phyloP scores from a whole-genome alignment of 2,888 invertebrate genomes.

The Minunthozetes semirufus region DNA sequence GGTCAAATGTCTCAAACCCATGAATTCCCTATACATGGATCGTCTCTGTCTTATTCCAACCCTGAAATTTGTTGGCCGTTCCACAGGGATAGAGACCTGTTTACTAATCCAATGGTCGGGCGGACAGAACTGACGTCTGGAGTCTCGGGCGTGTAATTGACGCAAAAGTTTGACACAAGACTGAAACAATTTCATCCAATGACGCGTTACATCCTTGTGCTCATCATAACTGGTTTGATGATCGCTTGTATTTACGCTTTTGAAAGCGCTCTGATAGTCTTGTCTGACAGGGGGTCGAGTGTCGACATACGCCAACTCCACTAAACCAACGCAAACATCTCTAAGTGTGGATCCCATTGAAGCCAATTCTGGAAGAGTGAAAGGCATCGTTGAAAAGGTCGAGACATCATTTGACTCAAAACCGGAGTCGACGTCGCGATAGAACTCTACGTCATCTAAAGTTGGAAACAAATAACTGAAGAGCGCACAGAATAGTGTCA shows the following conservation, averaged over 20 bases:
- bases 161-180: conserved; percentile 62
- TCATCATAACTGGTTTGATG: conserved; percentile 24
- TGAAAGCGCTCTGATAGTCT: conserved; percentile 57
- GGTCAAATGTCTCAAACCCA: conserved; percentile 40
- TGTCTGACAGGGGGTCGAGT: conserved; percentile 54
- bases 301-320: conserved; percentile 78
- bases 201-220: conserved; percentile 48
- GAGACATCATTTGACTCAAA: not conserved
- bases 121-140: conserved; percentile 69
- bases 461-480: conserved; percentile 73
- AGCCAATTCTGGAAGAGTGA: conserved; percentile 65
- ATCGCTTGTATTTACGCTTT: conserved; percentile 44
- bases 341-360: conserved; percentile 65
- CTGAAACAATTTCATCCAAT: conserved; percentile 67
- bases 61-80: conserved; percentile 41
- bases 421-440: conserved; percentile 46
- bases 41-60: conserved; percentile 39
- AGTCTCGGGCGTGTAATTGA: conserved; percentile 76
- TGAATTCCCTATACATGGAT: conserved; percentile 41
- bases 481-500: conserved; percentile 75
- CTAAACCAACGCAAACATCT: conserved; percentile 72
- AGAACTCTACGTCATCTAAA: conserved; percentile 78
- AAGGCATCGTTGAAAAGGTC: conserved; percentile 56
- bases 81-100: conserved; percentile 48
- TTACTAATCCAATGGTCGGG: conserved; percentile 61